Evolutionary conservation across 2,113 vertebrate genomes (phyloP).

Genomic region (Dipodomys merriami): DNA sequence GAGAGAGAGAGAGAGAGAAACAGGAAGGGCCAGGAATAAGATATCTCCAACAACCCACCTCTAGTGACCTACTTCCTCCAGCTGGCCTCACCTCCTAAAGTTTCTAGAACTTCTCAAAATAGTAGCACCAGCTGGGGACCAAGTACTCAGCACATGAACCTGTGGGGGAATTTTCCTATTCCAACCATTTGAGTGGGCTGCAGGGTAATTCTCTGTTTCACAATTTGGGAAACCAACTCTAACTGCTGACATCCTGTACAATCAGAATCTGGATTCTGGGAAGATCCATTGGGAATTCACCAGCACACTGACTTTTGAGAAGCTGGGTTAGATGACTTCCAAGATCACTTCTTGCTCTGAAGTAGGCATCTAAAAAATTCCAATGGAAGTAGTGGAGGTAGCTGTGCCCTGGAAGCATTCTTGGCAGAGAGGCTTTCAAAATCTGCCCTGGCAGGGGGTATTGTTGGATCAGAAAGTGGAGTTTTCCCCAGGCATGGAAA

Average conservation of each 20-base stretch:
- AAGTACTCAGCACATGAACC: too few species aligned
- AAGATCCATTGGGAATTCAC: neutral
- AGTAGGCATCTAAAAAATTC: neutral
- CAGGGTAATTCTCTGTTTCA: neutral
- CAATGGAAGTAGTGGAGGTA: neutral
- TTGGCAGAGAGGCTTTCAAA: neutral
- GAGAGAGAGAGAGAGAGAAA: too few species aligned
- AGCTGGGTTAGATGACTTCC: neutral
- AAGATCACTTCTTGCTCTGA: neutral
- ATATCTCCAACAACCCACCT: too few species aligned
- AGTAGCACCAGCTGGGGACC: too few species aligned
- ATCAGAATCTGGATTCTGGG: neutral
- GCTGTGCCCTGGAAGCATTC: neutral
- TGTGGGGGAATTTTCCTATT: too few species aligned
- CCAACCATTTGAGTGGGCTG: too few species aligned
- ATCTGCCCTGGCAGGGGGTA: neutral
- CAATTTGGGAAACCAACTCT: neutral
- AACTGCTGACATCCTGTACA: neutral
- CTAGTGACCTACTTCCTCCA: too few species aligned
- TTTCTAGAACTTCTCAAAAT: too few species aligned
- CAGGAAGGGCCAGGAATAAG: too few species aligned
- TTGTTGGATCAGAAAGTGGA: constrained; percentile 45
- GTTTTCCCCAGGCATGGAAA: constrained; percentile 82
- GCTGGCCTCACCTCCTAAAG: too few species aligned
- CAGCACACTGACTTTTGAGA: neutral